Base-by-base conservation (phyloP, 2,113 vertebrate species). In the Ia io region DNA sequence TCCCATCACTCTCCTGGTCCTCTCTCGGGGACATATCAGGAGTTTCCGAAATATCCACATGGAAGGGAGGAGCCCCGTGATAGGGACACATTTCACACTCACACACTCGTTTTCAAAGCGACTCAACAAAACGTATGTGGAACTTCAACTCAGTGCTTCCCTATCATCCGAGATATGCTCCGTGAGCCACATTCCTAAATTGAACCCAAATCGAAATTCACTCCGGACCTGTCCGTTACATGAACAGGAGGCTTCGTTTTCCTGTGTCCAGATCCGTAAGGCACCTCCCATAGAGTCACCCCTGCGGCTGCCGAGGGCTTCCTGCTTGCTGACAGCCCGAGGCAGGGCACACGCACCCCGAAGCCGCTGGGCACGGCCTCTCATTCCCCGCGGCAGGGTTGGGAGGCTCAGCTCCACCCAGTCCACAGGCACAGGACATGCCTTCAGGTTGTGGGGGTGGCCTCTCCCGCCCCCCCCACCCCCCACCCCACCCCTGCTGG, bases 131-230 rank as follows among this genome's bases (percentile, higher is more conserved):
- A 83, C 2, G 9, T 28, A 63, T 71, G 53, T 17, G 67, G 77
- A 96, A 40, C 63, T 87, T 87, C 76, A 63, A 65, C 25, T 47
- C 56, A 63, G 77, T 8, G 61, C 80, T 78, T 93, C 53, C 25
- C 59, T 90, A 22, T 47, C 47, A 59, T 42, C 16, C 11, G 71
- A 42, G 76, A 73, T 61, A 49, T 9, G 65, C 59, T 77, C 49
- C 20, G 30, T 56, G 40, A 87, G 61, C 74, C 30, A 6, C 49
- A 44, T 92, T 92, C 82, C 35, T 65, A 42, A 84, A 63, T 12
- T 73, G 79, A 56, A 85, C 82, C 49, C 67, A 95, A 84, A 82
- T 25, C 1, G 6, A 95, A 76, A 79, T 61, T 73, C 30, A 56
- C 56, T 69, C 30, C 42, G 44, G 25, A 25, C 49, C 83, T 87